These are phyloP conservation scores for Drosophila sucinea DNA, from an alignment of 1,140 invertebrate species.

Conservation along the genomic window DNA sequence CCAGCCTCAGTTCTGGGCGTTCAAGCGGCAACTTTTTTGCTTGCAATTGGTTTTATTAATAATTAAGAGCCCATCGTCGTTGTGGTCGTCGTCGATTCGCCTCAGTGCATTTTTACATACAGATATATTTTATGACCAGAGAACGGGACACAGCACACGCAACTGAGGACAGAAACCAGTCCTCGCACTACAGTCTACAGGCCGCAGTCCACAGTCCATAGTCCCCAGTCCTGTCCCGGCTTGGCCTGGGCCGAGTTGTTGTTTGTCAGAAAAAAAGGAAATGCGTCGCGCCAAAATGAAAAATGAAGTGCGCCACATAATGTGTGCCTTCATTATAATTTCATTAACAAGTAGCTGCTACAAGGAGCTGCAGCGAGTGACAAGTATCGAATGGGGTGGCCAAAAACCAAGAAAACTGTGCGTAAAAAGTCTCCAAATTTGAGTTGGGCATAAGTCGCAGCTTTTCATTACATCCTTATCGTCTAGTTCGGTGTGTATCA, in stretches of 20 bases:
- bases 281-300: slow-evolving; percentile 78
- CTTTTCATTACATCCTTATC: no score
- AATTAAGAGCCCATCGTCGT: slow-evolving; percentile 59
- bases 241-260: slow-evolving; percentile 41
- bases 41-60: slow-evolving; percentile 74
- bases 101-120: slow-evolving; percentile 17
- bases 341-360: slow-evolving; percentile 39
- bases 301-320: slow-evolving; percentile 70
- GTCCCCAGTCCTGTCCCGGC: slow-evolving; percentile 8
- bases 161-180: slow-evolving; percentile 36
- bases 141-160: slow-evolving; percentile 6
- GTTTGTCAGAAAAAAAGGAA: slow-evolving; percentile 50
- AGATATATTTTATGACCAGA: slow-evolving; percentile 22
- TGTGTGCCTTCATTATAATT: slow-evolving; percentile 69
- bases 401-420: slow-evolving; percentile 24
- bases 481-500: no score
- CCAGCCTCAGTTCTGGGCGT: slow-evolving; percentile 20
- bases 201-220: slow-evolving; percentile 4
- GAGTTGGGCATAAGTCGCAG: no score
- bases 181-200: slow-evolving; percentile 8
- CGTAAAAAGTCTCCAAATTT: background rate
- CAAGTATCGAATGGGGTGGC: slow-evolving; percentile 5
- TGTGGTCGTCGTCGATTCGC: slow-evolving; percentile 20
- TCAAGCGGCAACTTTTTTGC: slow-evolving; percentile 31
- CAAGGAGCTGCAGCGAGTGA: slow-evolving; percentile 7